A percentile compares a stretch with the other conserved stretches of the same genome.
Conservation (phyloP, 2,888 invertebrate species). For the Imbricaverruca yamaguchii region DNA sequence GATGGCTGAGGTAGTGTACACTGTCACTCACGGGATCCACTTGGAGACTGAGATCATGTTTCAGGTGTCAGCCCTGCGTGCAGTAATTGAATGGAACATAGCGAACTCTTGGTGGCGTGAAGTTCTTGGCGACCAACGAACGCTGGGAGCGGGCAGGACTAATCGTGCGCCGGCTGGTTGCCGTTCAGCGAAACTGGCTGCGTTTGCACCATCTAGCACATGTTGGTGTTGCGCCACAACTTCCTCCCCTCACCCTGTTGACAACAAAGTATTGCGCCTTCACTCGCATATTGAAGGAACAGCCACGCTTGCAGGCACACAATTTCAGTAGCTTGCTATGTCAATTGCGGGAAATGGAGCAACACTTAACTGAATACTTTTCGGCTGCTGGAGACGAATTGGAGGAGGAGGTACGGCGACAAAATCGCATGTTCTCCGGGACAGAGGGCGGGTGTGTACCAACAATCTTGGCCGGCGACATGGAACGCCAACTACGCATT, state of each 20-base stretch:
- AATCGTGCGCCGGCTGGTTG: neutral
- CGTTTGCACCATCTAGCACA: neutral
- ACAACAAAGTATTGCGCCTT: neutral
- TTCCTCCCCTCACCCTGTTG: neutral
- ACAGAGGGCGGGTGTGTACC: neutral
- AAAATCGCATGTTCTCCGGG: too few relatives aligned
- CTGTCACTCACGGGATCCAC: neutral
- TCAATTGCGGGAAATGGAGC: neutral
- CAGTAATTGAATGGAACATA: neutral
- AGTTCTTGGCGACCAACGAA: neutral
- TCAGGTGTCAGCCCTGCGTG: neutral
- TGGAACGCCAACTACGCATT: slow-evolving; percentile 1
- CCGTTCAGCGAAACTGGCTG: neutral
- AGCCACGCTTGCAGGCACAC: neutral
- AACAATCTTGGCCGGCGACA: neutral
- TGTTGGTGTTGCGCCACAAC: neutral
- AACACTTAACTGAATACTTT: neutral
- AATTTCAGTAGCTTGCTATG: neutral
- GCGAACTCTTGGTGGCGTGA: neutral
- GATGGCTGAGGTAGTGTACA: neutral
- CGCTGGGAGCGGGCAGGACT: neutral
- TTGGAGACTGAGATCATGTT: neutral
- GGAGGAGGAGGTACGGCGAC: neutral
- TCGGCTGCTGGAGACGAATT: neutral
- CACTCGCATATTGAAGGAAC: neutral